Percentiles rank a stretch among this genome's conserved stretches.
Conservation (phyloP, 2,113 vertebrate genomes). For the Caretta caretta region DNA sequence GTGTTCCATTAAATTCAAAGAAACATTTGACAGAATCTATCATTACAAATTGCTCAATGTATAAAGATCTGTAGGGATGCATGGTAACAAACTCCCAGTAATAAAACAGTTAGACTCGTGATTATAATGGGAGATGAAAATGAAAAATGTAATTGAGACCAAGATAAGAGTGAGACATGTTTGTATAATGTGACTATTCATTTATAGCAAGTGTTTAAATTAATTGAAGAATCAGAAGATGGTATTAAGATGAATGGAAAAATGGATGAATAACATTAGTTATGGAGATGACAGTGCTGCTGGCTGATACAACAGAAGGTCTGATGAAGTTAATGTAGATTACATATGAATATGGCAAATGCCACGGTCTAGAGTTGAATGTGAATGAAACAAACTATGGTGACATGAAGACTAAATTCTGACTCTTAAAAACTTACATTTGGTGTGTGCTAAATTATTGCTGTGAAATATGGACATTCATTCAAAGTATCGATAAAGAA, state of each 20-base stretch:
- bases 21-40: not conserved
- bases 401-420: no score
- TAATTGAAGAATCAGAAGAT: not conserved
- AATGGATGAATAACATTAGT: not conserved
- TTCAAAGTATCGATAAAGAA: not conserved
- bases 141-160: not conserved
- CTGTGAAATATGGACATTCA: not conserved
- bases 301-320: not conserved
- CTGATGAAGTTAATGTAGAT: not conserved
- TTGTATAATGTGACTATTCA: not conserved
- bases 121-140: not conserved
- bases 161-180: not conserved
- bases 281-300: not conserved
- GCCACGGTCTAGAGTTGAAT: no score
- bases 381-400: no score
- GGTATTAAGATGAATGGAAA: not conserved
- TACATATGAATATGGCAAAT: not conserved
- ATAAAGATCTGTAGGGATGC: not conserved
- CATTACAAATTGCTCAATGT: not conserved
- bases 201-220: not conserved
- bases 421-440: not conserved
- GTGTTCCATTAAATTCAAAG: not conserved
- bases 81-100: not conserved
- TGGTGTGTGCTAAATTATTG: not conserved
- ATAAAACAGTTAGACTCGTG: not conserved